Base-by-base conservation (phyloP, 2,113 vertebrate species). In the Oreochromis tanganicae region DNA sequence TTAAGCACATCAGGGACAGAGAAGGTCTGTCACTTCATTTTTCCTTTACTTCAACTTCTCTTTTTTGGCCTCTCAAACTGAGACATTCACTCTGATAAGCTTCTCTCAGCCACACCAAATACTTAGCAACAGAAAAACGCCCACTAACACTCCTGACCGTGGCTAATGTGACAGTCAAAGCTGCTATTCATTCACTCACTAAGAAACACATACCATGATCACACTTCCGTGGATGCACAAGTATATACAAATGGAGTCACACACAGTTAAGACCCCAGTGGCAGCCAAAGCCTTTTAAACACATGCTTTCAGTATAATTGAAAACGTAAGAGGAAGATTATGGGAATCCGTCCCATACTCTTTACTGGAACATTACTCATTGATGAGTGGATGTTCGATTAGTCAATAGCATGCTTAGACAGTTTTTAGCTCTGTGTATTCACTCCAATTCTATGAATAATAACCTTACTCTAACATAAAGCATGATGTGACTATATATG, bases 161-260 rank as follows among this genome's bases (percentile, higher is more conserved):
- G 81, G 88, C 68, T 92, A 94, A 94, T 89, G 87, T 93, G 91
- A 93, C 86, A 89, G 91, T 83, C 85, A 29, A 79, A 73, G 88
- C 93, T 83, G 32, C 89, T 82, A 90, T 93, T 91, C 92, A 87
- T 10, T 1, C 36, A 48, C 55, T 29, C 13, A n/a, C 16, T n/a
- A 66, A 38, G 38, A 12, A 13, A 73, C 38, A 71, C 66, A 71
- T 9, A 50, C 48, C 86, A 88, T 57, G 12, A 71, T 29, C 66
- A 36, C 21, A n/a, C 82, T 87, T 83, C 83, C 85, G 88, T 21
- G 13, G 14, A 89, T 32, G 41, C 43, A 19, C 24, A 0, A 73
- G 46, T 48, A 79, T 46, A 68, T 68, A 87, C 46, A 81, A 71
- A 84, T 84, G 81, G 81, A 83, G 54, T 84, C 63, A 83, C 83